Base-by-base conservation (phyloP, 2,113 vertebrate genomes). In the Pongo abelii region DNA sequence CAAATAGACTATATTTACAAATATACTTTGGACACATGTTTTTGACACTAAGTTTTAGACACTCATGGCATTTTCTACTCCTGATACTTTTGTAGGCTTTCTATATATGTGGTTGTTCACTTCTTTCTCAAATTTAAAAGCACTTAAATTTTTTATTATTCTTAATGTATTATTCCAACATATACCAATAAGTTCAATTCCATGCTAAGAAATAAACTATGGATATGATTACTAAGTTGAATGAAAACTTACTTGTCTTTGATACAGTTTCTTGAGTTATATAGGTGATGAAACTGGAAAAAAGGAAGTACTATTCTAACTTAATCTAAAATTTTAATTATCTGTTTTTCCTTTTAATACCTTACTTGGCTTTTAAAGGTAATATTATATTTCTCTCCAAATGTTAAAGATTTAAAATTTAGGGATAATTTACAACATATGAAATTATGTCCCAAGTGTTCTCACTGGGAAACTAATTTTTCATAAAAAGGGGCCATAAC, bases 381-480 rank as follows among this genome's bases (percentile, higher is more conserved):
- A 91, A 75, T 70, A 52, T 50, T 64, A 40, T 50, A 69, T 85
- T 97, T 89, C 30, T 84, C 59, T 93, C 16, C 23, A 91, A 93
- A 88, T 59, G 61, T 61, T 96, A 86, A 93, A 94, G n/a, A 87
- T 74, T 90, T 79, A 72, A 97, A 96, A 81, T 88, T 84, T 97
- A 69, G 85, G 67, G 72, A 81, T 67, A 97, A 98, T 22, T 97
- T 97, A 67, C 95, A 98, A 61, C 46, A 46, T 96, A 80, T 93
- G 84, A 98, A 97, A 91, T 94, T 95, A 98, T 97, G 98, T 96
- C 93, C 92, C 98, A 98, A 98, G 97, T 96, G 72, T 93, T 98
- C 98, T 99, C 97, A 98, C 98, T 99, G 98, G 97, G 97, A 98
- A 99, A 99, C 98, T 99, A 98, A 98, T 96, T 97, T 94, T 94